phyloP scores from a whole-genome alignment of 1,140 invertebrate genomes.

The Zaprionus nigranus region DNA sequence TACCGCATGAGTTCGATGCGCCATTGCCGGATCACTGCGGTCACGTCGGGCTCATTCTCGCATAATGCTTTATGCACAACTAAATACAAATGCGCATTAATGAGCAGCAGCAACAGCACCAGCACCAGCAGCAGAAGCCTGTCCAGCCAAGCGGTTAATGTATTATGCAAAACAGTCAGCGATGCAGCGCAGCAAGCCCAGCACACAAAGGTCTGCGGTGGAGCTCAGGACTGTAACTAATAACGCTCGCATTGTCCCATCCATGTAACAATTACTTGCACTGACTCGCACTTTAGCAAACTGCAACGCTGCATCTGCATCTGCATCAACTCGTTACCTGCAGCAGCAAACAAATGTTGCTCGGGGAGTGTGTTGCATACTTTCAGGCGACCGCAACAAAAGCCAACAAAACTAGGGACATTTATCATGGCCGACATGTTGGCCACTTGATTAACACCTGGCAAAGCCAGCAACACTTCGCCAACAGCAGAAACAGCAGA shows the following conservation, averaged over 20 bases:
- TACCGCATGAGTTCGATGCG: not conserved
- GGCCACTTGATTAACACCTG: slow-evolving; percentile 76
- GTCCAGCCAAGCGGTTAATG: slow-evolving; percentile 71
- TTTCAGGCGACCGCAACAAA: slow-evolving; percentile 39
- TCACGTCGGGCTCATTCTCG: slow-evolving; percentile 78
- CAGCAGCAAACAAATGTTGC: slow-evolving; percentile 48
- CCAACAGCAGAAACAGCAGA: not conserved
- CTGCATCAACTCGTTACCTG: slow-evolving; percentile 28
- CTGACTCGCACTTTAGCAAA: slow-evolving; percentile 25
- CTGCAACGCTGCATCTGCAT: not conserved
- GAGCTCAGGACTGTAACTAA: slow-evolving; percentile 9
- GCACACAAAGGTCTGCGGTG: slow-evolving; percentile 36
- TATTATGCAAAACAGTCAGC: slow-evolving; percentile 71
- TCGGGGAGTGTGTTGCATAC: slow-evolving; percentile 53
- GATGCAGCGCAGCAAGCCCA: slow-evolving; percentile 1
- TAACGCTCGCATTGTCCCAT: slow-evolving; percentile 36
- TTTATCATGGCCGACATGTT: slow-evolving; percentile 70
- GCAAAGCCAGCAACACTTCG: slow-evolving; percentile 19
- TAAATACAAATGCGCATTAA: slow-evolving; percentile 81
- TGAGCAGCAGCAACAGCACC: slow-evolving; percentile 50
- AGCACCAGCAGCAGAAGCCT: slow-evolving; percentile 9
- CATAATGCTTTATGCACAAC: slow-evolving; percentile 80
- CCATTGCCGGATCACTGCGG: slow-evolving; percentile 35
- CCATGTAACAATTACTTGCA: slow-evolving; percentile 74
- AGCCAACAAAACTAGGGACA: slow-evolving; percentile 32